These are phyloP conservation scores for Pygathrix nemaeus DNA, from an alignment of 2,113 vertebrate genomes.

Conservation along the genomic window DNA sequence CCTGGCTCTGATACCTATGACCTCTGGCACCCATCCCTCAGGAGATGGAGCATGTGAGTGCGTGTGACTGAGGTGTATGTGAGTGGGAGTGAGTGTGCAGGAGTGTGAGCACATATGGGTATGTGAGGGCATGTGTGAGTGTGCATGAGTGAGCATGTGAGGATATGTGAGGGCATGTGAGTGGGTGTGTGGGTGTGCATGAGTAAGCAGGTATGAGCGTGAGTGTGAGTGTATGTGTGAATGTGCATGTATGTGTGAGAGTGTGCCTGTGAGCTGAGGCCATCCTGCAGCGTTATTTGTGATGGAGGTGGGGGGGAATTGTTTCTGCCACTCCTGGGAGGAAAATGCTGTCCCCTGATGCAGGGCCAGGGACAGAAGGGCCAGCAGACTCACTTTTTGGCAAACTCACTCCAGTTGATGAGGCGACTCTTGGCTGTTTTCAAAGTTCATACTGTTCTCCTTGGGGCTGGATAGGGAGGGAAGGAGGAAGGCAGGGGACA, in stretches of 20 bases:
- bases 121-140: too few relatives aligned
- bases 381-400: slow-evolving; percentile 41
- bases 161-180: neutral
- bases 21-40: neutral
- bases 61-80: too few relatives aligned
- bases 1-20: neutral
- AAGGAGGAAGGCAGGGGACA: neutral
- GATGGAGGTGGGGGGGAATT: neutral
- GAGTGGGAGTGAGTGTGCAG: too few relatives aligned
- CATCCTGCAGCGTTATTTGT: neutral
- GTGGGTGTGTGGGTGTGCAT: rapidly evolving
- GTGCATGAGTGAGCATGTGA: rapidly evolving
- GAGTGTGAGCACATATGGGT: too few relatives aligned
- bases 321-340: neutral
- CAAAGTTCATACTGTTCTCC: slow-evolving; percentile 65
- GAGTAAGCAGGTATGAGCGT: neutral
- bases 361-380: neutral
- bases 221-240: neutral
- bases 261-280: rapidly evolving
- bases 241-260: rapidly evolving
- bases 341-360: neutral
- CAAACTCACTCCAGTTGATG: neutral
- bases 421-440: neutral
- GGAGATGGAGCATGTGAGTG: too few relatives aligned
- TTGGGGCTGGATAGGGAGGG: neutral